phyloP scores from a whole-genome alignment of 2,888 invertebrate genomes.

The Helleia helle region DNA sequence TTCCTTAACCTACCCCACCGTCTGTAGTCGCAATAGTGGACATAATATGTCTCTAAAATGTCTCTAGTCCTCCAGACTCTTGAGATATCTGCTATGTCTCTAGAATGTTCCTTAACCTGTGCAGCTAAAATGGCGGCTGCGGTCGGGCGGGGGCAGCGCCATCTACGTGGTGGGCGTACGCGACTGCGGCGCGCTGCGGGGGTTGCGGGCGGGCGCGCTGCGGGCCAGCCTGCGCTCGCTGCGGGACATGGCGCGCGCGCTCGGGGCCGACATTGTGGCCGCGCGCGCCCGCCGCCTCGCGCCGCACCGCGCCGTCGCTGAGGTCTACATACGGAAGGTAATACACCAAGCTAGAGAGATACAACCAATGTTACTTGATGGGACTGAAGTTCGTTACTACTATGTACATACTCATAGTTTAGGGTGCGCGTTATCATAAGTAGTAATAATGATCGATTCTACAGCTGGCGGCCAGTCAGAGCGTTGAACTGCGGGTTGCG shows the following conservation, averaged over 20 bases:
- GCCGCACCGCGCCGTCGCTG: conserved; percentile 80
- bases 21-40: too few relatives aligned
- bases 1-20: too few relatives aligned
- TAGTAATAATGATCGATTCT: too few relatives aligned
- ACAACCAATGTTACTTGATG: too few relatives aligned
- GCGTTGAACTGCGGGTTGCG: conserved; percentile 91
- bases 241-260: conserved; percentile 88
- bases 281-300: conserved; percentile 43
- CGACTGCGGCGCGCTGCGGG: conserved; percentile 90
- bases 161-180: conserved; percentile 98
- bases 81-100: too few relatives aligned
- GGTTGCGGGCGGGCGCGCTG: conserved; percentile 88
- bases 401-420: too few relatives aligned
- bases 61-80: too few relatives aligned
- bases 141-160: conserved; percentile 92
- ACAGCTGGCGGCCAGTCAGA: conserved; percentile 55
- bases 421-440: too few relatives aligned
- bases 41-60: neutral
- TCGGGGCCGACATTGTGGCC: conserved; percentile 81
- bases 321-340: conserved; percentile 88
- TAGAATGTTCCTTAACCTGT: too few relatives aligned
- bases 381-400: too few relatives aligned
- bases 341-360: conserved; percentile 14
- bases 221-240: conserved; percentile 89
- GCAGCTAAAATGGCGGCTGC: conserved; percentile 96